A percentile compares a stretch with the other conserved stretches of the same genome.
phyloP scores from a whole-genome alignment of 53 echinoderm and acorn worm species.

The Stichopus horrens region DNA sequence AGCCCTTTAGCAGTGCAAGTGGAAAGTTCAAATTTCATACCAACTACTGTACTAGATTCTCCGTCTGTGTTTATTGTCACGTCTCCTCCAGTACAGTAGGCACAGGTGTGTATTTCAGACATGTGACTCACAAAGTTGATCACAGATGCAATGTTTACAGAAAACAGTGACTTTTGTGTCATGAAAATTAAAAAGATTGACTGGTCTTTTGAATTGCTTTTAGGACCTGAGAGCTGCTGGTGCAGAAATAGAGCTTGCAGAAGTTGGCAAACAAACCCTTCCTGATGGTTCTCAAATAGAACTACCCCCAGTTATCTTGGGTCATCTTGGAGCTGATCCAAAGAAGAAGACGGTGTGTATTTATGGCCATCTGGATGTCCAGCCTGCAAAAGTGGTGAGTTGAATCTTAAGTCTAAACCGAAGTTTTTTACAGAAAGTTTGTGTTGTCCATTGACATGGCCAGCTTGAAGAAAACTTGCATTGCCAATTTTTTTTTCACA shows the following conservation, averaged over 20 bases:
- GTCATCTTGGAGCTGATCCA: slow-evolving; percentile 84
- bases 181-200: too few species aligned
- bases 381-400: slow-evolving; percentile 82
- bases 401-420: not conserved
- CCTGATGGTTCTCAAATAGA: slow-evolving; percentile 62
- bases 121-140: too few species aligned
- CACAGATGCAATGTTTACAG: too few species aligned
- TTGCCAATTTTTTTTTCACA: not conserved
- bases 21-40: too few species aligned
- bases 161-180: too few species aligned
- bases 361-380: slow-evolving; percentile 95
- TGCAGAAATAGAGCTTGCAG: slow-evolving; percentile 48
- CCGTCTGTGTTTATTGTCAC: too few species aligned
- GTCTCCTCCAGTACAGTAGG: too few species aligned
- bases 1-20: too few species aligned
- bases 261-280: slow-evolving; percentile 53
- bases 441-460: not conserved
- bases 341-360: slow-evolving; percentile 89
- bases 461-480: not conserved
- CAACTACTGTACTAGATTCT: too few species aligned
- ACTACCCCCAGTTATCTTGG: slow-evolving; percentile 79
- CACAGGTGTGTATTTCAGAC: too few species aligned
- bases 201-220: not conserved
- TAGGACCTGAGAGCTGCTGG: slow-evolving; percentile 61
- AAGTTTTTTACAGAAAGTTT: not conserved